Percentiles rank a stretch among this genome's conserved stretches.
These are phyloP conservation scores for Cremastinae sp. DNA, from an alignment of 2,888 invertebrate genomes.

Conservation along the genomic window DNA sequence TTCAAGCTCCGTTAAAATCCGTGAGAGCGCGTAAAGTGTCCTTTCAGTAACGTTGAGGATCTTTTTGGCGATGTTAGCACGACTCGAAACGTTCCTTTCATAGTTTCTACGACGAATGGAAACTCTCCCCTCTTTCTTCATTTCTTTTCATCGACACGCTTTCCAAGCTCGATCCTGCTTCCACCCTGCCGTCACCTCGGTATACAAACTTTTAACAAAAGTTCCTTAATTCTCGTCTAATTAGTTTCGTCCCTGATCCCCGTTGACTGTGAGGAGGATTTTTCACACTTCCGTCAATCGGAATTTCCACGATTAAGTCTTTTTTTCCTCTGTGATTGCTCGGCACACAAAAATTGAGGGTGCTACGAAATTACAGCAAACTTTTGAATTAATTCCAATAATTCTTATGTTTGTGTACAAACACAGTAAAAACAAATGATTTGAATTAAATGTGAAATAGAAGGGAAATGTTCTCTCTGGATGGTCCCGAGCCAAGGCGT, in stretches of 20 bases:
- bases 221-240: slow-evolving; percentile 42
- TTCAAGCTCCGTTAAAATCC: slow-evolving; percentile 16
- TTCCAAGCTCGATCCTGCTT: neutral
- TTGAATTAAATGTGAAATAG: neutral
- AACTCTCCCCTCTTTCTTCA: slow-evolving; percentile 30
- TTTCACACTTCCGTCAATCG: neutral
- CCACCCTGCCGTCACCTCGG: slow-evolving; percentile 12
- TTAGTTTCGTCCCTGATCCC: slow-evolving; percentile 52
- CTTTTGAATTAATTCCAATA: too few species aligned
- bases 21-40: slow-evolving; percentile 36
- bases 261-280: slow-evolving; percentile 55
- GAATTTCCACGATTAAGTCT: neutral
- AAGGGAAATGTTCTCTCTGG: neutral
- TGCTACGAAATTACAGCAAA: too few species aligned
- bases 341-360: too few species aligned
- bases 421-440: slow-evolving; percentile 8
- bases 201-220: slow-evolving; percentile 48
- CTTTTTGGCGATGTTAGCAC: slow-evolving; percentile 13
- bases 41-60: slow-evolving; percentile 21
- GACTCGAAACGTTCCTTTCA: slow-evolving; percentile 37
- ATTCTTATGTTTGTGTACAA: too few species aligned
- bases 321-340: too few species aligned
- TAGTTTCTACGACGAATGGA: slow-evolving; percentile 37
- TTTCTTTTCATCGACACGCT: slow-evolving; percentile 17
- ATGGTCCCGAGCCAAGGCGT: neutral